Conservation (phyloP, 1,140 invertebrate species). For the Rhyzopertha dominica region DNA sequence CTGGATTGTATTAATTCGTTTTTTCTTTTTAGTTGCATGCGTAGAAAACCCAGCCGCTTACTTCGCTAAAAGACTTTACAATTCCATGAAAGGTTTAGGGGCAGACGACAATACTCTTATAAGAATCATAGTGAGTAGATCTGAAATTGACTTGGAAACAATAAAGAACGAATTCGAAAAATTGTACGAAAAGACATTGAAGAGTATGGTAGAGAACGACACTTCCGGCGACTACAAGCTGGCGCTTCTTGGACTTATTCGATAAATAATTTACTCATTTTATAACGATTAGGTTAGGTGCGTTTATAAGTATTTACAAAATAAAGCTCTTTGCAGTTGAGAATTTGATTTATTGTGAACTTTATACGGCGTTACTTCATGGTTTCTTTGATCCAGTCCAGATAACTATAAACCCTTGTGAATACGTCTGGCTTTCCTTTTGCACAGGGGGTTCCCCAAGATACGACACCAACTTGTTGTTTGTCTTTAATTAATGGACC, state of each 20-base stretch:
- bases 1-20: neutral
- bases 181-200: constrained; percentile 64
- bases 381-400: constrained; percentile 46
- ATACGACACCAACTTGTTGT: constrained; percentile 49
- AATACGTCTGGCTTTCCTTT: constrained; percentile 53
- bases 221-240: constrained; percentile 71
- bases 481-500: constrained; percentile 32
- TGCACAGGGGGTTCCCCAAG: constrained; percentile 56
- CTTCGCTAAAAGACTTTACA: constrained; percentile 68
- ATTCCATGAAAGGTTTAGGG: constrained; percentile 66
- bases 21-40: constrained; percentile 58
- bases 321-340: too few relatives aligned
- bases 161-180: constrained; percentile 66
- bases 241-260: constrained; percentile 58
- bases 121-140: constrained; percentile 65
- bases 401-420: constrained; percentile 46
- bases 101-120: constrained; percentile 69
- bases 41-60: constrained; percentile 62
- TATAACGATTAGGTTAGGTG: too few relatives aligned
- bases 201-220: constrained; percentile 60
- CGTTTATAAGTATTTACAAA: too few relatives aligned
- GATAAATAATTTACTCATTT: too few relatives aligned
- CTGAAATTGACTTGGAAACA: constrained; percentile 65
- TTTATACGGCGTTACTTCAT: constrained; percentile 20
- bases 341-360: too few relatives aligned